These are phyloP conservation scores for Tineola bisselliella DNA, from an alignment of 2,888 invertebrate genomes.

Conservation along the genomic window DNA sequence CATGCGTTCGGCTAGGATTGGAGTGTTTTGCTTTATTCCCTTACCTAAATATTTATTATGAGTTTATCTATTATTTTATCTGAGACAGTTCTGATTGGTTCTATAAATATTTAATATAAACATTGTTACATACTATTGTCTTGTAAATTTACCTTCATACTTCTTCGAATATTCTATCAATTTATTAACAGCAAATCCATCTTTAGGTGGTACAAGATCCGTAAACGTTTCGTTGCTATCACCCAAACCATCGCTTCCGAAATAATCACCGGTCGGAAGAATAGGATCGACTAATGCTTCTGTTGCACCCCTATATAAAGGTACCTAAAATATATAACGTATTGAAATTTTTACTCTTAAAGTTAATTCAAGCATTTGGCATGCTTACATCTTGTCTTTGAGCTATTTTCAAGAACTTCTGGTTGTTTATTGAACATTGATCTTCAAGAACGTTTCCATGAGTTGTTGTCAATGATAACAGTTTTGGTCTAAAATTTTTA, in stretches of 20 bases:
- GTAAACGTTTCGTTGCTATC: conserved; percentile 60
- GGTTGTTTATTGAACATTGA: conserved; percentile 24
- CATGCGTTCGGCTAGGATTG: too few relatives aligned
- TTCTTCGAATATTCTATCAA: conserved; percentile 68
- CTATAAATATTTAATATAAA: neutral
- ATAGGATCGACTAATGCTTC: conserved; percentile 47
- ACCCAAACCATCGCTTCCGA: conserved; percentile 78
- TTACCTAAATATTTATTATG: too few relatives aligned
- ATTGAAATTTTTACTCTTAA: too few relatives aligned
- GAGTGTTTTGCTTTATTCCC: too few relatives aligned
- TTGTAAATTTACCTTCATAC: conserved; percentile 46
- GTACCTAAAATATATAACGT: conserved; percentile 60
- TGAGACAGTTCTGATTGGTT: too few relatives aligned
- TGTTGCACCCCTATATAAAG: conserved; percentile 73
- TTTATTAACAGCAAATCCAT: conserved; percentile 68
- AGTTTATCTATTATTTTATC: too few relatives aligned
- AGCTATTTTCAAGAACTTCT: conserved; percentile 24
- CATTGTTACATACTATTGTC: too few relatives aligned
- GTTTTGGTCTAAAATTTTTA: conserved; percentile 20
- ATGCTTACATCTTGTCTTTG: conserved; percentile 22
- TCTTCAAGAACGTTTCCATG: conserved; percentile 26
- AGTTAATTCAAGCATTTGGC: neutral
- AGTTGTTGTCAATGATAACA: conserved; percentile 25
- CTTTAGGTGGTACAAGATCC: conserved; percentile 48
- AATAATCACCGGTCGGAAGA: conserved; percentile 40